phyloP scores from a whole-genome alignment of 2,113 vertebrate genomes.

The cattle (Bos taurus) region ARS-UCD2.0 NC_037336.1:101572001-101572500 shows the following conservation, averaged over 20 bases:
- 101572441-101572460: accelerated
- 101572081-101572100: neutral
- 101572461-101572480: accelerated
- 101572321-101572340: accelerated
- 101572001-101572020: neutral
- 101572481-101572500: accelerated
- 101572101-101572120: neutral
- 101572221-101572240: accelerated
- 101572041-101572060: neutral
- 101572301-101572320: neutral
- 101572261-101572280: accelerated
- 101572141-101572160: accelerated
- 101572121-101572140: neutral
- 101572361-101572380: accelerated
- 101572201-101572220: accelerated
- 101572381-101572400: accelerated
- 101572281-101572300: neutral
- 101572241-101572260: accelerated
- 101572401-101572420: accelerated
- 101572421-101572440: accelerated
- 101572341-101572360: accelerated
- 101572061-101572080: neutral
- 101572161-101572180: accelerated
- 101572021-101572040: neutral
- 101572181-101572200: accelerated